Conservation (phyloP, 2,113 vertebrate genomes). For the Microcebus ravelobensis region DNA sequence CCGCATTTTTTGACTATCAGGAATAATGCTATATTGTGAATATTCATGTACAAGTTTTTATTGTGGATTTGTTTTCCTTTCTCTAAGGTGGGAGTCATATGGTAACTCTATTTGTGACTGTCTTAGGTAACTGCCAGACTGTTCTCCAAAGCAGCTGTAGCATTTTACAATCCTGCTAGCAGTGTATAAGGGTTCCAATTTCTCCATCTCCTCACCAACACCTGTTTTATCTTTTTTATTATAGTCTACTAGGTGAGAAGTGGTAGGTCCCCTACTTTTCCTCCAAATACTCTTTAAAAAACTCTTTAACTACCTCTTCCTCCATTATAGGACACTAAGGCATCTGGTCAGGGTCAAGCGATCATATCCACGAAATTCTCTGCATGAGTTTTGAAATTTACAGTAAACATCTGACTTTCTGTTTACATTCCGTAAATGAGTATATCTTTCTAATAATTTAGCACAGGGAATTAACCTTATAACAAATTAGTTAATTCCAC, state of each 20-base stretch:
- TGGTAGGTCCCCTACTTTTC: neutral
- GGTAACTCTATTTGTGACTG: neutral
- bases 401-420: neutral
- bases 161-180: neutral
- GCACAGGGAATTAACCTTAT: neutral
- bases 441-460: neutral
- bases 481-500: neutral
- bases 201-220: neutral
- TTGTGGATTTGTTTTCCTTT: neutral
- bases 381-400: neutral
- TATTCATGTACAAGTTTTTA: neutral
- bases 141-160: neutral
- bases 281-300: slow-evolving; percentile 29
- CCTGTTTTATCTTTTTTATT: neutral
- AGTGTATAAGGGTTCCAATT: neutral
- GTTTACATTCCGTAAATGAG: neutral
- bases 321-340: neutral
- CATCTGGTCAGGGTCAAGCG: neutral
- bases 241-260: neutral
- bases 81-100: neutral
- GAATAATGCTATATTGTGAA: neutral
- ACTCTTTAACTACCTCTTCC: neutral
- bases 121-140: neutral
- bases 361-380: neutral
- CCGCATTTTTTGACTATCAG: neutral